phyloP scores from a whole-genome alignment of 2,797 vertebrate genomes.

The Danio tinwini region DNA sequence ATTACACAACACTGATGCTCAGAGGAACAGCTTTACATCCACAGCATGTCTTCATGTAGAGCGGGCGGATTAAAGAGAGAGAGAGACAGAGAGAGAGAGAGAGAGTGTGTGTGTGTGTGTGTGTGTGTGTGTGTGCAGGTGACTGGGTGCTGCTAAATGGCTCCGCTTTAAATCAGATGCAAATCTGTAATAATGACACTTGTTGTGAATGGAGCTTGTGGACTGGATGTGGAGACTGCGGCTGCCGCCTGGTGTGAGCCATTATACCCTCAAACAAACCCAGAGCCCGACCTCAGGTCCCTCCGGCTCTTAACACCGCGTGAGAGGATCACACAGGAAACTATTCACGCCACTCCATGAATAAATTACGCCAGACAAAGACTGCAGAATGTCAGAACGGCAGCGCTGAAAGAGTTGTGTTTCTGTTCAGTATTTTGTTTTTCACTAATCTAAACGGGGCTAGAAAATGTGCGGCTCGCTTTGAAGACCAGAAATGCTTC shows the following conservation, averaged over 20 bases:
- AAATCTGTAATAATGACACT: constrained; percentile 75
- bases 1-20: not conserved
- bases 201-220: constrained; percentile 69
- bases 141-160: constrained; percentile 62
- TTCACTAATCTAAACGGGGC: constrained; percentile 4
- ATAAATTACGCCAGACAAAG: constrained; percentile 45
- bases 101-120: too few species aligned
- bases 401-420: constrained; percentile 11
- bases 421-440: not conserved
- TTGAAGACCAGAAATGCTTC: constrained; percentile 23
- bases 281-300: constrained; percentile 68
- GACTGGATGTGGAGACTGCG: constrained; percentile 66
- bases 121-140: constrained; percentile 64
- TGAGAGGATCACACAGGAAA: constrained; percentile 57
- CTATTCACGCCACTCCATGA: constrained; percentile 45
- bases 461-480: constrained; percentile 28
- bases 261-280: constrained; percentile 66
- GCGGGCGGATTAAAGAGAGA: not conserved
- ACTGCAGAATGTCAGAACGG: constrained; percentile 4
- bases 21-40: not conserved
- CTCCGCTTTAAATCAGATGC: constrained; percentile 74
- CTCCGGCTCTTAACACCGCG: constrained; percentile 67
- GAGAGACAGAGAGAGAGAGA: not conserved
- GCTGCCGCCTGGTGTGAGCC: constrained; percentile 66
- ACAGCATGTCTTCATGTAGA: constrained; percentile 15